Conservation (phyloP, 2,888 invertebrate genomes). For the Molanna angustata region DNA sequence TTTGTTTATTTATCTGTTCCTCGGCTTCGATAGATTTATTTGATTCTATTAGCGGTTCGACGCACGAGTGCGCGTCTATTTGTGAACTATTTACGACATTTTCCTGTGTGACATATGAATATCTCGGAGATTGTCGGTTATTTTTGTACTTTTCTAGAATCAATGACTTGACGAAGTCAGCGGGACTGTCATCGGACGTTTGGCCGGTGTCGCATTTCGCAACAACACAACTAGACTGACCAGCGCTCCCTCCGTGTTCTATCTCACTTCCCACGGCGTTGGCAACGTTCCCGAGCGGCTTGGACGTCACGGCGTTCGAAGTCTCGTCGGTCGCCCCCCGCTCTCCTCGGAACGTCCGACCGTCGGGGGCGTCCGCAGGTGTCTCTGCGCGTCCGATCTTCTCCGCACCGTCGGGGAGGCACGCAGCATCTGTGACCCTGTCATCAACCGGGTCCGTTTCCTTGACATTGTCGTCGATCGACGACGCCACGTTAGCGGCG, state of each 20-base stretch:
- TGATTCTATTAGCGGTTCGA: no score
- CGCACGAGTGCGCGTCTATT: constrained; percentile 4
- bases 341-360: neutral
- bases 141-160: constrained; percentile 14
- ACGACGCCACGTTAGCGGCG: constrained; percentile 7
- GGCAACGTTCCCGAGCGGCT: constrained; percentile 9
- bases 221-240: constrained; percentile 9
- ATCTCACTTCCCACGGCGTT: constrained; percentile 16
- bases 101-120: neutral
- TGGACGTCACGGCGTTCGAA: constrained; percentile 11
- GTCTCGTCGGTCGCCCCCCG: constrained; percentile 6
- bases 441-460: neutral
- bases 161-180: constrained; percentile 9
- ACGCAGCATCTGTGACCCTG: constrained; percentile 4
- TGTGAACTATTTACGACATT: constrained; percentile 5
- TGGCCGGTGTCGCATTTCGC: constrained; percentile 29
- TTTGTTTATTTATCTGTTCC: neutral
- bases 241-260: constrained; percentile 4
- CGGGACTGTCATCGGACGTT: constrained; percentile 8
- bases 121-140: constrained; percentile 4
- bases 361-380: constrained; percentile 5
- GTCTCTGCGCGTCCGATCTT: constrained; percentile 11
- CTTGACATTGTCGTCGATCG: neutral
- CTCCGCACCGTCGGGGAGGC: constrained; percentile 5
- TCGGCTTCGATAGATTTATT: constrained; percentile 4